phyloP scores from a whole-genome alignment of 2,888 invertebrate species.

The Drosophila birchii region DNA sequence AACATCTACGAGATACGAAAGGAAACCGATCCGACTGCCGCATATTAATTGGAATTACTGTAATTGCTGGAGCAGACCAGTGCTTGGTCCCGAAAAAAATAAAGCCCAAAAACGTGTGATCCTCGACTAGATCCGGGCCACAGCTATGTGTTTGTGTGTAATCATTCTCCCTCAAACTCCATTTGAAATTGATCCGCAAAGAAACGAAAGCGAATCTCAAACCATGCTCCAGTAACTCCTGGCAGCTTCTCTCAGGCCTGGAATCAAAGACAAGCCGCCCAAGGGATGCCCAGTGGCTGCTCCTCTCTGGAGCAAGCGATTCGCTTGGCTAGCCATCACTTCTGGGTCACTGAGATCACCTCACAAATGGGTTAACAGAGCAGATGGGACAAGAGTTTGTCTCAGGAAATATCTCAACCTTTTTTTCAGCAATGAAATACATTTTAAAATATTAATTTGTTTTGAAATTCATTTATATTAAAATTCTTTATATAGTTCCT shows the following conservation, averaged over 20 bases:
- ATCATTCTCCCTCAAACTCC: conserved; percentile 7
- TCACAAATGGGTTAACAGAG: conserved; percentile 17
- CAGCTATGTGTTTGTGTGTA: not conserved
- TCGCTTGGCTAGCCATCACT: conserved; percentile 33
- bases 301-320: conserved; percentile 32
- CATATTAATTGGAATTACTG: conserved; percentile 50
- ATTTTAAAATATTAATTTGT: not conserved
- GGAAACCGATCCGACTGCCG: conserved; percentile 32
- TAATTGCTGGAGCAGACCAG: conserved; percentile 31
- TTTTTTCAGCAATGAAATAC: not conserved
- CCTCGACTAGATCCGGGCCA: conserved; percentile 8
- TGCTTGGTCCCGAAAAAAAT: conserved; percentile 29
- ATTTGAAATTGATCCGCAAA: conserved; percentile 33
- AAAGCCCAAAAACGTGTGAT: conserved; percentile 33
- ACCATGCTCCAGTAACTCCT: conserved; percentile 34
- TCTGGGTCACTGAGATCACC: conserved; percentile 42
- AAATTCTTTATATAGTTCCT: not conserved
- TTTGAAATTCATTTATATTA: not conserved
- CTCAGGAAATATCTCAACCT: not conserved
- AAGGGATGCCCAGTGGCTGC: conserved; percentile 29
- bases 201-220: conserved; percentile 40
- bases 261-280: conserved; percentile 40
- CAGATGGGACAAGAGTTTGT: not conserved
- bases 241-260: conserved; percentile 13
- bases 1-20: conserved; percentile 49